These are phyloP conservation scores for Corythaeola cristata DNA, from an alignment of 2,113 vertebrate genomes.

Conservation along the genomic window DNA sequence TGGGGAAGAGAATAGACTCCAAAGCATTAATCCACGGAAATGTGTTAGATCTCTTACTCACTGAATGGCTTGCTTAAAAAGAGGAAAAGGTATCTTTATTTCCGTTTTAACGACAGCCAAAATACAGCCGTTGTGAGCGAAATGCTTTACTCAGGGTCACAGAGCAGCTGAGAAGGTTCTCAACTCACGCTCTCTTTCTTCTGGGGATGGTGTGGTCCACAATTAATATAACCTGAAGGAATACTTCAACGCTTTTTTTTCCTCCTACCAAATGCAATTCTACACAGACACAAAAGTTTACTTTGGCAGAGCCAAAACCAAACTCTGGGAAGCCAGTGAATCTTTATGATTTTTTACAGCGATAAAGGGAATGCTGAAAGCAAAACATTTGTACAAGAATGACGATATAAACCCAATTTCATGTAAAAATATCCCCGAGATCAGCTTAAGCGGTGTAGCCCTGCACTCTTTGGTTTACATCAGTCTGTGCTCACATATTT, in stretches of 20 bases:
- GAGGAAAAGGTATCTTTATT: not conserved
- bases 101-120: not conserved
- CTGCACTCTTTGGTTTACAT: not conserved
- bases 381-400: not conserved
- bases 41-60: not conserved
- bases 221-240: not conserved
- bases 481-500: not conserved
- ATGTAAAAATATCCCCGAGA: not conserved
- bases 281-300: not conserved
- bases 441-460: not conserved
- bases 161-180: not conserved
- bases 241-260: not conserved
- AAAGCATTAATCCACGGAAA: not conserved
- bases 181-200: not conserved
- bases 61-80: not conserved
- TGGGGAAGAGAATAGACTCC: not conserved
- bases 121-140: not conserved
- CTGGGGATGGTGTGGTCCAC: not conserved
- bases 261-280: not conserved
- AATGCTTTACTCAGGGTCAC: not conserved
- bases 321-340: not conserved
- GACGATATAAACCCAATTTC: rapidly evolving
- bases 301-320: not conserved
- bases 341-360: not conserved
- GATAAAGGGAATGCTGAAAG: not conserved